Evolutionary conservation across 2,888 invertebrate genomes (phyloP), one percentile per base, ranked within the genome.

Genomic region (Dryobota labecula): DNA sequence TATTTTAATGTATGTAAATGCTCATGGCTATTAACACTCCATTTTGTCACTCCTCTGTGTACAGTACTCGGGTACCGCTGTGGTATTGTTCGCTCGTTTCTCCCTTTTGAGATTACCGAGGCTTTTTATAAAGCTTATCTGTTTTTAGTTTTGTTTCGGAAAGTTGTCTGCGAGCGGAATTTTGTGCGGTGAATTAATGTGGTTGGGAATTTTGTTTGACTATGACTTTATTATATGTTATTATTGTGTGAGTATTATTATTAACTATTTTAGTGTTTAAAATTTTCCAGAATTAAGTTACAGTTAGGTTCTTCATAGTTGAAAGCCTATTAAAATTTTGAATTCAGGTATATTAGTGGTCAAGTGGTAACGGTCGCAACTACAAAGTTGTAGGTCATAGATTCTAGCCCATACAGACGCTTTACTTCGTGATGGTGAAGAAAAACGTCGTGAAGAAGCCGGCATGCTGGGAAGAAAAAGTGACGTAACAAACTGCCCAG

Each of bases 111-210:
- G 73, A 80, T 83, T 71, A 75, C 65, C 27, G 13, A n/a, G 36
- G 58, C 66, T 72, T 69, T 78, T 69, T 82, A 62, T 69, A 72
- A 71, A 69, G 73, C 76, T 69, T 70, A 73, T 73, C 57, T 78
- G 60, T 51, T 70, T 75, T 68, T 70, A 70, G 70, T 75, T 76
- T 70, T 56, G 70, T 70, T 73, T 30, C 15, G 33, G 11, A 73
- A 68, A 63, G 33, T 69, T 61, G 47, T 69, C 38, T 60, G 66
- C 24, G 49, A 56, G 18, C 24, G 36, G 41, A 57, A 61, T 69
- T 78, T 47, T 53, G 33, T 43, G 33, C 24, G n/a, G 56, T 38
- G 30, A 73, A 65, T 69, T 77, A 62, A 54, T 78, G 73, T 53
- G 4, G 27, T 30, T 45, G 49, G 20, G 36, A 56, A 64, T 66